These are phyloP conservation scores for Sarcophaga carnaria DNA, from an alignment of 2,888 invertebrate species.

Conservation along the genomic window DNA sequence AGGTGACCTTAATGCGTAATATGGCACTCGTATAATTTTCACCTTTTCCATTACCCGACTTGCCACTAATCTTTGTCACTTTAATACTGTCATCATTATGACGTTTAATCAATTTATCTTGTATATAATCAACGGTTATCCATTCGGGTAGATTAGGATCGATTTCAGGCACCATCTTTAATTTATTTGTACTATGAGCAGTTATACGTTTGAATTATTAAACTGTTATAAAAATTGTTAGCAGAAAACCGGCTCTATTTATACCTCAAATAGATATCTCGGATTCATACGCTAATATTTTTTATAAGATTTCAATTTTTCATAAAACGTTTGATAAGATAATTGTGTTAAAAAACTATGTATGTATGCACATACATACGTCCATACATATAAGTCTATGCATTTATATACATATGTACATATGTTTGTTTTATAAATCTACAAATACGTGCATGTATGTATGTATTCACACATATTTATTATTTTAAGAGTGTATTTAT, in stretches of 20 bases:
- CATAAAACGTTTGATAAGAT: slow-evolving; percentile 27
- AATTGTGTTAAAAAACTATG: slow-evolving; percentile 21
- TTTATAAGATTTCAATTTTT: slow-evolving; percentile 9
- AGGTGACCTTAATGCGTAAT: slow-evolving; percentile 72
- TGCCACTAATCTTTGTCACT: slow-evolving; percentile 70
- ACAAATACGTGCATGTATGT: not conserved
- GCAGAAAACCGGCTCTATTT: slow-evolving; percentile 25
- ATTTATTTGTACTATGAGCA: not conserved
- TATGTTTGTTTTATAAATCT: not conserved
- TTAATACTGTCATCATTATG: slow-evolving; percentile 72
- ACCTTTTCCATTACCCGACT: slow-evolving; percentile 74
- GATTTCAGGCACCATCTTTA: slow-evolving; percentile 8
- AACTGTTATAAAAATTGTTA: slow-evolving; percentile 16
- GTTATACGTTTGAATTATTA: slow-evolving; percentile 6
- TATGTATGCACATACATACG: not conserved
- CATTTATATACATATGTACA: not conserved
- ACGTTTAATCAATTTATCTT: slow-evolving; percentile 70
- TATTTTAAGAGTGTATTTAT: slow-evolving; percentile 7
- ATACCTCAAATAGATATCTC: slow-evolving; percentile 1
- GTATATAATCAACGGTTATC: slow-evolving; percentile 74
- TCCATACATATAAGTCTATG: not conserved
- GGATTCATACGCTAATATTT: slow-evolving; percentile 2
- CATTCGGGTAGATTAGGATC: slow-evolving; percentile 73
- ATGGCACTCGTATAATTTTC: slow-evolving; percentile 76
- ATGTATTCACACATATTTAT: not conserved